These are phyloP conservation scores for Corydoras maculifer DNA, from an alignment of 2,113 vertebrate species.

Conservation along the genomic window DNA sequence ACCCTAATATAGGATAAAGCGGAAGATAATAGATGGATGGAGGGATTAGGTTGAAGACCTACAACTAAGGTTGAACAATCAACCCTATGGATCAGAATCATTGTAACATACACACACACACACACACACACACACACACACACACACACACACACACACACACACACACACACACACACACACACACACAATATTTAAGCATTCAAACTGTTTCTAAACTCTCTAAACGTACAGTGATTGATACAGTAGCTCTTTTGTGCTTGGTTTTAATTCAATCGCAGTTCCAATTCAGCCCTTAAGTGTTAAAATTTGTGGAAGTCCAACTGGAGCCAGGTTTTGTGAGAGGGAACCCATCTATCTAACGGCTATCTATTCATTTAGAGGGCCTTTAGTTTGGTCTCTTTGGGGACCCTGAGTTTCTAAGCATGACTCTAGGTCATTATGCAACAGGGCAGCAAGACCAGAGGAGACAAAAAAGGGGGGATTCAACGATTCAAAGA, in stretches of 20 bases:
- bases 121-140: too few relatives aligned
- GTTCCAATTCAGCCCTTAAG: neutral
- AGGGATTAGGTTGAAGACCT: too few relatives aligned
- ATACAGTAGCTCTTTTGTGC: neutral
- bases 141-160: too few relatives aligned
- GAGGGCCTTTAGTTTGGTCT: neutral
- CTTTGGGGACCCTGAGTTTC: constrained; percentile 32
- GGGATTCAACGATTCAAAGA: constrained; percentile 47
- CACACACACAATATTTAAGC: too few relatives aligned
- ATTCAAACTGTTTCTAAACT: too few relatives aligned
- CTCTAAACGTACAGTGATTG: too few relatives aligned
- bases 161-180: too few relatives aligned
- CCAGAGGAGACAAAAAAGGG: constrained; percentile 60
- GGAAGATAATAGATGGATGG: too few relatives aligned
- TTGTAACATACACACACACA: too few relatives aligned
- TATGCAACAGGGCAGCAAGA: constrained; percentile 42
- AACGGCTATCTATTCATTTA: neutral
- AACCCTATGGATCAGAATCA: too few relatives aligned
- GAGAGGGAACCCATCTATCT: constrained; percentile 21
- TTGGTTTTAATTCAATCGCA: neutral
- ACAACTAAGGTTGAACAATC: too few relatives aligned
- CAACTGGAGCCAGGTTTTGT: constrained; percentile 46
- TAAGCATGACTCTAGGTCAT: constrained; percentile 28
- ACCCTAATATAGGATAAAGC: too few relatives aligned
- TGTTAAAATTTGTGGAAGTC: neutral